Conservation (phyloP, 2,888 invertebrate species). For the Pyrrhosoma nymphula region DNA sequence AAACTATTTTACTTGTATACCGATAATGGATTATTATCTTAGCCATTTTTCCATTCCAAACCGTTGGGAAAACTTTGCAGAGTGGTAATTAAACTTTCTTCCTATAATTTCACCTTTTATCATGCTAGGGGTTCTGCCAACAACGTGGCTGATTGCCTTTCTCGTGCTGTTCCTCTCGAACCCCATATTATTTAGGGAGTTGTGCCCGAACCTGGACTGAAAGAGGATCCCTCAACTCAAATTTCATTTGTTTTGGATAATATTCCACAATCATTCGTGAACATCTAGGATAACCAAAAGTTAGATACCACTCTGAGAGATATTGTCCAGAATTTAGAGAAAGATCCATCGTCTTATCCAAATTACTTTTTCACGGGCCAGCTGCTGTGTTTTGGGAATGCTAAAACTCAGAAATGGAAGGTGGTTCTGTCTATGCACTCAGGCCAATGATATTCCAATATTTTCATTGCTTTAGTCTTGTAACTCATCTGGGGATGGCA, state of each 20-base stretch:
- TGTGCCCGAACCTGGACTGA: too few relatives aligned
- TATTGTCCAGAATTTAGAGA: background rate
- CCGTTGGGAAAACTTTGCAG: too few relatives aligned
- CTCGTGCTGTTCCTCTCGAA: background rate
- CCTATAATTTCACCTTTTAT: background rate
- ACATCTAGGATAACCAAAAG: background rate
- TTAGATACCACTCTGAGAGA: background rate
- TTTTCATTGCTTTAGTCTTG: too few relatives aligned
- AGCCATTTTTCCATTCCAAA: background rate
- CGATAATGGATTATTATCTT: background rate
- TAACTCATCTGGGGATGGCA: too few relatives aligned
- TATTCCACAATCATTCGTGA: background rate
- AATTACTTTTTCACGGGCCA: too few relatives aligned
- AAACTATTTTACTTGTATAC: too few relatives aligned
- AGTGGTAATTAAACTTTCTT: background rate
- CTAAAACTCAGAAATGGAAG: too few relatives aligned
- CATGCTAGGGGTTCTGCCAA: background rate
- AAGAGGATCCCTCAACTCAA: rapidly evolving
- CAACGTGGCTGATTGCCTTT: background rate
- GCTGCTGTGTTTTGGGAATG: too few relatives aligned
- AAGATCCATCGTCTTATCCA: background rate
- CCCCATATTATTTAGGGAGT: background rate
- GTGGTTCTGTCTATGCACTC: too few relatives aligned
- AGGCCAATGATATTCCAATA: too few relatives aligned
- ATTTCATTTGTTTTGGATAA: background rate